Conservation (phyloP, 2,113 vertebrate species). For the Misgurnus mizolepis region DNA sequence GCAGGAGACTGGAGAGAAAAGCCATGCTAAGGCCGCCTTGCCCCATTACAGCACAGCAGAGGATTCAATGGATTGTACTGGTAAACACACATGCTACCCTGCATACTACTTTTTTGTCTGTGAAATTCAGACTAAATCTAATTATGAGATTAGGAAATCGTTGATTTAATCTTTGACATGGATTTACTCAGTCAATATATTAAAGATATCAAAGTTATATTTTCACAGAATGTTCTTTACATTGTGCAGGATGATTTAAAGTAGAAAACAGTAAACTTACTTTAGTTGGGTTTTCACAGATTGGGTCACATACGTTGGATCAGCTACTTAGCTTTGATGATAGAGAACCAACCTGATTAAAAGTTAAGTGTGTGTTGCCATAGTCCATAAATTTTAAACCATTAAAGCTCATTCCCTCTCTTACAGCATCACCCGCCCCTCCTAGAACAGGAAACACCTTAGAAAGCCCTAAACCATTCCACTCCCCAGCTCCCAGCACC, state of each 20-base stretch:
- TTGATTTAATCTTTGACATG: too few species aligned
- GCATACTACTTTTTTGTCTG: too few species aligned
- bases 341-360: neutral
- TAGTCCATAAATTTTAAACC: too few species aligned
- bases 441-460: slow-evolving; percentile 80
- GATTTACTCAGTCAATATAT: too few species aligned
- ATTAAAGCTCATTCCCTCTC: neutral
- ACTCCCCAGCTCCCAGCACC: slow-evolving; percentile 80
- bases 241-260: too few species aligned
- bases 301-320: neutral
- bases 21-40: slow-evolving; percentile 77
- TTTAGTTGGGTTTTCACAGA: too few species aligned
- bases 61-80: slow-evolving; percentile 91
- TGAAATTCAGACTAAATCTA: too few species aligned
- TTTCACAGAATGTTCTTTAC: too few species aligned
- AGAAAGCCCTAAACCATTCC: slow-evolving; percentile 89
- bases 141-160: too few species aligned
- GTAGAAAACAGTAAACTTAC: too few species aligned
- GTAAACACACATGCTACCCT: slow-evolving; percentile 55
- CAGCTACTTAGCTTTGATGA: neutral
- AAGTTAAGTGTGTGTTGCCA: too few species aligned
- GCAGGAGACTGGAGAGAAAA: slow-evolving; percentile 84
- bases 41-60: slow-evolving; percentile 89
- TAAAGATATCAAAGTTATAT: too few species aligned
- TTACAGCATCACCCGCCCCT: slow-evolving; percentile 82